These are phyloP conservation scores for Paralichthys olivaceus DNA, from an alignment of 2,113 vertebrate species.

Conservation along the genomic window DNA sequence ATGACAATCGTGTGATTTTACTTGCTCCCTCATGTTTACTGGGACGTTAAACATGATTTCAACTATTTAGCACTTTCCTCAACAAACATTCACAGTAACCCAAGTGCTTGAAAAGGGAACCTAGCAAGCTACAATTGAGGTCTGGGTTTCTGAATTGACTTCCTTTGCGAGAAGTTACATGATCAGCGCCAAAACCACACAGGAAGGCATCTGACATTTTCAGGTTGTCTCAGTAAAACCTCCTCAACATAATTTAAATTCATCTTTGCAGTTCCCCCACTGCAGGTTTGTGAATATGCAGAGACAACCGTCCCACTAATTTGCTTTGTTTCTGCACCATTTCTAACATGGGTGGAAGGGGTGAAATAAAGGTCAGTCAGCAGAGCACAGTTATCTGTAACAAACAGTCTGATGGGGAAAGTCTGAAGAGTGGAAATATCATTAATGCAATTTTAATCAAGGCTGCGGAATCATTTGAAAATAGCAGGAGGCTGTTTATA, in stretches of 20 bases:
- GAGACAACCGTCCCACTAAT: neutral
- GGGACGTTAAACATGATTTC: neutral
- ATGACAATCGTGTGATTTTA: neutral
- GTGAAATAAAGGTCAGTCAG: neutral
- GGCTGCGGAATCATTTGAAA: neutral
- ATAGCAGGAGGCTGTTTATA: neutral
- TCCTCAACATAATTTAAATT: neutral
- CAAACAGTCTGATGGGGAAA: neutral
- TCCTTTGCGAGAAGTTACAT: conserved; percentile 35
- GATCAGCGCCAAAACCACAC: conserved; percentile 52
- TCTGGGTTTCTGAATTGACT: conserved; percentile 5
- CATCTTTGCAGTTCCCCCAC: conserved; percentile 3
- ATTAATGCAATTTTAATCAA: neutral
- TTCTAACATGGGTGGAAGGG: too few relatives aligned
- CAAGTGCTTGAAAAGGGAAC: neutral
- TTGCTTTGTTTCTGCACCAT: neutral
- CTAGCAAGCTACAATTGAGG: neutral
- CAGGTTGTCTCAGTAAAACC: conserved; percentile 10
- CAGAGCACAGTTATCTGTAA: neutral
- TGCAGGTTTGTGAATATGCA: too few relatives aligned
- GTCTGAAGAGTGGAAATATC: neutral
- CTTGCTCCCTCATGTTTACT: neutral
- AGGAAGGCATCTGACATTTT: conserved; percentile 48
- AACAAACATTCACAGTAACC: neutral
- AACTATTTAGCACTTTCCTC: neutral